These are phyloP conservation scores for Xiphophorus hellerii DNA, from an alignment of 2,113 vertebrate genomes.

Conservation along the genomic window DNA sequence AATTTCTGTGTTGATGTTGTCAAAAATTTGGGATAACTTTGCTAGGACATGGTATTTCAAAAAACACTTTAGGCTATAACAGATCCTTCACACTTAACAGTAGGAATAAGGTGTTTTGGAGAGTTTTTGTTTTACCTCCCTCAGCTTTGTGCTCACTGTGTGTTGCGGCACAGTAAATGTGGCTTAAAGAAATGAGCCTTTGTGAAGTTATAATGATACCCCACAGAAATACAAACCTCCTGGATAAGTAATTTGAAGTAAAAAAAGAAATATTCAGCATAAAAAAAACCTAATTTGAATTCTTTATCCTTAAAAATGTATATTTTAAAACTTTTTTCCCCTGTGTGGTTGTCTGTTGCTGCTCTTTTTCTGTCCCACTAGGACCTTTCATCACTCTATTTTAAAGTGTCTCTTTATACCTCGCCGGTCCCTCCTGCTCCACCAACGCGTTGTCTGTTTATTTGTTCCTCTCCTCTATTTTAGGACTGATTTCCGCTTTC, in stretches of 20 bases:
- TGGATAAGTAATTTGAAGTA: background rate
- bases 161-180: background rate
- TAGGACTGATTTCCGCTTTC: conserved; percentile 55
- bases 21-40: background rate
- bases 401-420: conserved; percentile 55
- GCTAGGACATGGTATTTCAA: background rate
- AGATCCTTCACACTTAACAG: background rate
- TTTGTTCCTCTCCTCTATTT: conserved; percentile 74
- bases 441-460: conserved; percentile 50
- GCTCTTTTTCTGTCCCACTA: conserved; percentile 42
- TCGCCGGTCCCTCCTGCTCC: conserved; percentile 49
- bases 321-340: conserved; percentile 12
- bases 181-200: too few species aligned
- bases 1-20: background rate
- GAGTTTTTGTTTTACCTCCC: background rate
- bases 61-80: background rate
- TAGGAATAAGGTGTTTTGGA: background rate
- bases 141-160: background rate
- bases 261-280: background rate
- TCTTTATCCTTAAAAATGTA: background rate
- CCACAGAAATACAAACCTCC: too few species aligned
- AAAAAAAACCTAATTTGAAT: background rate
- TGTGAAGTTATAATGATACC: too few species aligned
- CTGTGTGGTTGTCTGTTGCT: background rate
- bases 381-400: conserved; percentile 64